Evolutionary conservation across 2,113 vertebrate species (phyloP).

Genomic region (Proterorhinus semilunaris): DNA sequence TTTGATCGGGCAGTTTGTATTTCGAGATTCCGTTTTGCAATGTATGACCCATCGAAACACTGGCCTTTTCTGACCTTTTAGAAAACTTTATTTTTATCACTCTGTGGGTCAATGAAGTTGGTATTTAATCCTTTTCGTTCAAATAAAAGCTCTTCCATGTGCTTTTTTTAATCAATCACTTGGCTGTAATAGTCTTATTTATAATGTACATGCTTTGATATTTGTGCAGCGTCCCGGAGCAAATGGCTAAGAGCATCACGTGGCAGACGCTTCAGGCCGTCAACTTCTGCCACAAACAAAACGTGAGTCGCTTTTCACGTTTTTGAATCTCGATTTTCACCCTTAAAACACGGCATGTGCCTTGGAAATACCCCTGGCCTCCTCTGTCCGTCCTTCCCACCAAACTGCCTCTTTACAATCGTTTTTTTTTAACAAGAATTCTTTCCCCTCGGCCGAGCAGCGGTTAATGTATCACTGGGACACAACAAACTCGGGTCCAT

Average conservation of each 20-base stretch:
- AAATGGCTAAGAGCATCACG: slow-evolving; percentile 88
- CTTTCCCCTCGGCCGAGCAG: slow-evolving; percentile 59
- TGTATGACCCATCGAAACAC: too few species aligned
- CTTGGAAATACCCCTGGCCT: slow-evolving; percentile 6
- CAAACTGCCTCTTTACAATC: slow-evolving; percentile 13
- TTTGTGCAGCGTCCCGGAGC: slow-evolving; percentile 82
- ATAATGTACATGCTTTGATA: not conserved
- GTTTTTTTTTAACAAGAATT: slow-evolving; percentile 62
- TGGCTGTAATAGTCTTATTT: too few species aligned
- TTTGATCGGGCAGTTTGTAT: too few species aligned
- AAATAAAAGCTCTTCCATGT: too few species aligned
- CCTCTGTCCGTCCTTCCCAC: slow-evolving; percentile 3
- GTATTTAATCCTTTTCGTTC: too few species aligned
- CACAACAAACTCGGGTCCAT: slow-evolving; percentile 34
- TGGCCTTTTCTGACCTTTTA: too few species aligned
- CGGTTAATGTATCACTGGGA: slow-evolving; percentile 58
- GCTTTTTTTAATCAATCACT: too few species aligned
- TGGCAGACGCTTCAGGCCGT: slow-evolving; percentile 96
- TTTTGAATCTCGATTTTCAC: not conserved
- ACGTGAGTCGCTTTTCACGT: slow-evolving; percentile 73
- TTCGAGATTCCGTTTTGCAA: too few species aligned
- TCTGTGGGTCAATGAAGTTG: too few species aligned
- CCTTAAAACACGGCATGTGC: not conserved
- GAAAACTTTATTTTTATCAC: too few species aligned
- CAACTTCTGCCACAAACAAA: slow-evolving; percentile 96